Evolutionary conservation across 2,797 vertebrate genomes (phyloP).

Genomic region (Tamandua tetradactyla): DNA sequence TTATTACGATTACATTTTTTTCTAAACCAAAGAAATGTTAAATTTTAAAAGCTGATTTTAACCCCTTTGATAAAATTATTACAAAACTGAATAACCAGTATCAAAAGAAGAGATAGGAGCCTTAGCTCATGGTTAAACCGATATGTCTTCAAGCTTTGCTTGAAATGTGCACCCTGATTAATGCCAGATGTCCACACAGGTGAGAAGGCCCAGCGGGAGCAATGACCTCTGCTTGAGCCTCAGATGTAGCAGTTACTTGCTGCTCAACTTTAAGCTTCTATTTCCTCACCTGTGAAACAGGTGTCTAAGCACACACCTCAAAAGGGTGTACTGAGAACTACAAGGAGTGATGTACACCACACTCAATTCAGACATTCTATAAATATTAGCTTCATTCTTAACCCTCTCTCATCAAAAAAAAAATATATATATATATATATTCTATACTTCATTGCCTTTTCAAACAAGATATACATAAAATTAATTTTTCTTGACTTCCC

Average conservation of each 20-base stretch:
- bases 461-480: constrained; percentile 38
- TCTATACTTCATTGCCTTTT: background rate
- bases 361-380: background rate
- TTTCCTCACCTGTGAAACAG: background rate
- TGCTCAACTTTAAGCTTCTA: background rate
- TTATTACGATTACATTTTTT: background rate
- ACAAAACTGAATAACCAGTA: background rate
- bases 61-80: background rate
- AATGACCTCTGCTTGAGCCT: background rate
- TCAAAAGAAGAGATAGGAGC: background rate
- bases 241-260: background rate
- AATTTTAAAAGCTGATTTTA: constrained; percentile 6
- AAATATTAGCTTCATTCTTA: background rate
- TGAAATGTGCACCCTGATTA: background rate
- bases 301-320: background rate
- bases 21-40: background rate
- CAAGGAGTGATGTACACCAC: background rate
- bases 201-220: background rate
- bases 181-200: background rate
- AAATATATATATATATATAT: background rate
- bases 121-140: background rate
- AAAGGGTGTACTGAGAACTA: background rate
- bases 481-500: constrained; percentile 4
- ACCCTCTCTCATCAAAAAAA: background rate
- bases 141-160: background rate